Conservation (phyloP, 2,888 invertebrate genomes). For the Chrysotoxum bicinctum region DNA sequence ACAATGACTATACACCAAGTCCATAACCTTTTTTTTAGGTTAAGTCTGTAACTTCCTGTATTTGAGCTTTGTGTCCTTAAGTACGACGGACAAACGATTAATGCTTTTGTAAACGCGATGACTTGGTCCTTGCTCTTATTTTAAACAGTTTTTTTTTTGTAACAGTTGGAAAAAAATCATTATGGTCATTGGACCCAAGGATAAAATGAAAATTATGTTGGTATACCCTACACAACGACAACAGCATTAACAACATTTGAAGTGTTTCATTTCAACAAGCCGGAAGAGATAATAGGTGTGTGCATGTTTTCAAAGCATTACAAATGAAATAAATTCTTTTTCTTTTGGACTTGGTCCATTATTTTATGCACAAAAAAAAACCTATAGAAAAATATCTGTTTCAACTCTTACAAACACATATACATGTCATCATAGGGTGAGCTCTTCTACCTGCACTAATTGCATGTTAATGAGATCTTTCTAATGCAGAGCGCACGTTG, state of each 20-base stretch:
- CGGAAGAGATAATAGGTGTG: constrained; percentile 9
- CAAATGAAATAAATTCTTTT: neutral
- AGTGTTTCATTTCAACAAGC: constrained; percentile 11
- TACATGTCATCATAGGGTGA: neutral
- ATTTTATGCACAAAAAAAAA: neutral
- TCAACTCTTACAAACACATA: neutral
- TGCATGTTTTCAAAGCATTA: constrained; percentile 2
- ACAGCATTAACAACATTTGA: constrained; percentile 8
- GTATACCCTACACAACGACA: neutral
- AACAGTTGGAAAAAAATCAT: neutral
- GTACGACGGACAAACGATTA: constrained; percentile 36
- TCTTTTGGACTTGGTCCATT: constrained; percentile 42
- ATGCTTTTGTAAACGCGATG: constrained; percentile 19
- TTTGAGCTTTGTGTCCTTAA: constrained; percentile 7
- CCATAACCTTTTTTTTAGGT: neutral
- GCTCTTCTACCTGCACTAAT: constrained; percentile 60
- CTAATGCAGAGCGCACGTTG: constrained; percentile 33
- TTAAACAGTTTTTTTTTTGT: constrained; percentile 1
- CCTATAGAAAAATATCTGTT: neutral
- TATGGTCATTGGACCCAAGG: constrained; percentile 14
- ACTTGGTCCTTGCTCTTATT: constrained; percentile 23
- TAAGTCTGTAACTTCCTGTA: constrained; percentile 9
- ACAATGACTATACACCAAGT: no score
- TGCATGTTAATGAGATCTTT: constrained; percentile 63
- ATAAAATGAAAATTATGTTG: constrained; percentile 17